Evolutionary conservation across 2,888 invertebrate species (phyloP).

Genomic region (Eristalis tenax): DNA sequence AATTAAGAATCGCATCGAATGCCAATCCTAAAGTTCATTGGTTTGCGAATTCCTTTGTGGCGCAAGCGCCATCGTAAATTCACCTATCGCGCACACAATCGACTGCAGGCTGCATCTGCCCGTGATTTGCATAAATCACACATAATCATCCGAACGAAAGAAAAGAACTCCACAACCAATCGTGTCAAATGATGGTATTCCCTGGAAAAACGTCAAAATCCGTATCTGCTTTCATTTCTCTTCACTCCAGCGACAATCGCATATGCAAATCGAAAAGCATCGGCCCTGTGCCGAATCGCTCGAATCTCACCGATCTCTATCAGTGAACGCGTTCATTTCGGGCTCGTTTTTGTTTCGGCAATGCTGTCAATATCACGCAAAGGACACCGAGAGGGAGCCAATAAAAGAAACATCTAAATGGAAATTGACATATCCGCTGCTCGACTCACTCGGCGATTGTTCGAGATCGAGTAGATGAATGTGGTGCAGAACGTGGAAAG

Average conservation of each 20-base stretch:
- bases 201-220: slow-evolving; percentile 65
- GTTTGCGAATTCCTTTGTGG: background rate
- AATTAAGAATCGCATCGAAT: background rate
- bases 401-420: slow-evolving; percentile 72
- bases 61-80: slow-evolving; percentile 50
- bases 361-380: slow-evolving; percentile 55
- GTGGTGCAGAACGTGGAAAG: slow-evolving; percentile 52
- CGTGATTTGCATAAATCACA: slow-evolving; percentile 62
- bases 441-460: slow-evolving; percentile 40
- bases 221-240: slow-evolving; percentile 51
- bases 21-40: background rate
- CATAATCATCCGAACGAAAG: slow-evolving; percentile 5
- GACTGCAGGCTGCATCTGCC: slow-evolving; percentile 35
- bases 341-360: slow-evolving; percentile 13
- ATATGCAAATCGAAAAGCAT: slow-evolving; percentile 49
- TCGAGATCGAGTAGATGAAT: slow-evolving; percentile 46
- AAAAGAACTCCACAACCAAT: slow-evolving; percentile 20
- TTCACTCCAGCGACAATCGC: slow-evolving; percentile 27
- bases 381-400: slow-evolving; percentile 50
- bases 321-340: slow-evolving; percentile 42
- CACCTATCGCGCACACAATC: slow-evolving; percentile 56
- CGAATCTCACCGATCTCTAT: slow-evolving; percentile 44
- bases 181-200: slow-evolving; percentile 35
- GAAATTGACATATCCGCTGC: slow-evolving; percentile 70
- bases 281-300: slow-evolving; percentile 58